These are phyloP conservation scores for Tragelaphus scriptus DNA, from an alignment of 2,113 vertebrate species.

Conservation along the genomic window DNA sequence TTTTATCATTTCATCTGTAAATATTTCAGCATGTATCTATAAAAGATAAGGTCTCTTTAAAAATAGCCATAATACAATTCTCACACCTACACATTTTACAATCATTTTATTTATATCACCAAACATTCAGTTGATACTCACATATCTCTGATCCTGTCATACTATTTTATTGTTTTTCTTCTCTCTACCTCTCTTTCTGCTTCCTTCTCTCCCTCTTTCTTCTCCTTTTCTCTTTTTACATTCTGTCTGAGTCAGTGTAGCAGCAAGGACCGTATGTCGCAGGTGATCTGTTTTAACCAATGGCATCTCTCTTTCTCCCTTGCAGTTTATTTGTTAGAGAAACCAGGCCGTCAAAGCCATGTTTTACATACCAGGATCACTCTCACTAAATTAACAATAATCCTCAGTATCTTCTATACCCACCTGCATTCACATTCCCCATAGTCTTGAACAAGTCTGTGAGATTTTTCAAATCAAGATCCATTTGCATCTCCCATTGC, in stretches of 20 bases:
- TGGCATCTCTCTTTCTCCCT: not conserved
- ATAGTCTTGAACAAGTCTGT: not conserved
- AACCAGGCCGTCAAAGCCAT: not conserved
- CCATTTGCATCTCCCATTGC: rapidly evolving
- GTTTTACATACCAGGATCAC: not conserved
- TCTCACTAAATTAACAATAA: not conserved
- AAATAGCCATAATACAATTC: not conserved
- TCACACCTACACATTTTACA: not conserved
- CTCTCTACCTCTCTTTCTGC: too few species aligned
- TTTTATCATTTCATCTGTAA: conserved; percentile 13
- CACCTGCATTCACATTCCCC: not conserved
- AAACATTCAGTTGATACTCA: not conserved
- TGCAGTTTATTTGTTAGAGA: not conserved
- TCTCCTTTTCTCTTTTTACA: not conserved
- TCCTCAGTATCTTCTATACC: not conserved
- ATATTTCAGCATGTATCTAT: not conserved
- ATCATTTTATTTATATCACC: not conserved
- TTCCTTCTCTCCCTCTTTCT: not conserved
- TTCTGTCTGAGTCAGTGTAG: conserved; percentile 9
- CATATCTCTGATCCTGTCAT: not conserved
- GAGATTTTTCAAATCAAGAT: not conserved
- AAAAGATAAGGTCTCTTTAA: not conserved
- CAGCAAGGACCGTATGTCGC: conserved; percentile 31
- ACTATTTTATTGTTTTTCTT: not conserved
- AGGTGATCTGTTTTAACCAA: conserved; percentile 8